These are phyloP conservation scores for Apamea sordens DNA, from an alignment of 2,888 invertebrate species.

Conservation along the genomic window DNA sequence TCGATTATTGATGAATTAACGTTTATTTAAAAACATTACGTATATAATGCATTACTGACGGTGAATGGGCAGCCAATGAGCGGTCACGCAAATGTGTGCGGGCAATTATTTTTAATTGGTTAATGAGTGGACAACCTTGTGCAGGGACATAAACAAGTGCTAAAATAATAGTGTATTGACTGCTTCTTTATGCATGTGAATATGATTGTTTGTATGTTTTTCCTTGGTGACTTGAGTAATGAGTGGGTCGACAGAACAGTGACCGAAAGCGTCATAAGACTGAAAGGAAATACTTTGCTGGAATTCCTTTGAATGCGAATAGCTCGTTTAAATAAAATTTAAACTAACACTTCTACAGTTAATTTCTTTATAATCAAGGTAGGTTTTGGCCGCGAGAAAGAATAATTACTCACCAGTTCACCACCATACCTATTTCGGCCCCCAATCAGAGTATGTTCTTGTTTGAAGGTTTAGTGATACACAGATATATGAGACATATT, in stretches of 20 bases:
- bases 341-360: neutral
- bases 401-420: no score
- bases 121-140: constrained; percentile 19
- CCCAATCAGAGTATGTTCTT: neutral
- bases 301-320: neutral
- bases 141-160: constrained; percentile 23
- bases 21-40: constrained; percentile 1
- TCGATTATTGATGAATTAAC: neutral
- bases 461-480: neutral
- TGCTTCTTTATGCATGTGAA: neutral
- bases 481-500: neutral
- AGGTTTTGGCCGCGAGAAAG: neutral
- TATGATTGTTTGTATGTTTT: neutral
- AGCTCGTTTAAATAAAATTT: no score
- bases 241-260: neutral
- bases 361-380: neutral
- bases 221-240: neutral
- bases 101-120: constrained; percentile 30
- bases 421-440: no score
- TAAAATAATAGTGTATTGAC: constrained; percentile 14
- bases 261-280: neutral
- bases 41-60: neutral
- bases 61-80: neutral
- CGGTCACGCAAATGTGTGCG: constrained; percentile 11
- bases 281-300: neutral